phyloP scores from a whole-genome alignment of 2,888 invertebrate species.

The Allolobophora icterica region DNA sequence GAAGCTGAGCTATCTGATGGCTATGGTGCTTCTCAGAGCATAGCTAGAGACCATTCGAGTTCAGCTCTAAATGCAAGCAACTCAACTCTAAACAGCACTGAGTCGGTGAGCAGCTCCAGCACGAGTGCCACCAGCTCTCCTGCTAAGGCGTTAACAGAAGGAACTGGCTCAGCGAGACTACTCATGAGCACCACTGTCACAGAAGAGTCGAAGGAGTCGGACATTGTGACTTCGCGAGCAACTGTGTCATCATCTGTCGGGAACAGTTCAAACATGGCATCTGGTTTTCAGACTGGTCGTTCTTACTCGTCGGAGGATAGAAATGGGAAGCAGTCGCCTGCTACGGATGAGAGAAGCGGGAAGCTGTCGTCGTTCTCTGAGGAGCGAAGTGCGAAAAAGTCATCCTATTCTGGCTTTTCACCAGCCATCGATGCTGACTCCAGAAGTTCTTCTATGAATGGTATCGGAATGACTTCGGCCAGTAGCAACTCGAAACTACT shows the following conservation, averaged over 20 bases:
- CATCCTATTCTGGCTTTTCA: background rate
- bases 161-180: background rate
- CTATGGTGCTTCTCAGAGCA: background rate
- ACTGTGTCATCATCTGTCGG: background rate
- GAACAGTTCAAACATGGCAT: background rate
- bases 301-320: slow-evolving; percentile 11
- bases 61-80: background rate
- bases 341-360: background rate
- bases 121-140: slow-evolving; percentile 1
- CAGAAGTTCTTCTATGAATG: background rate
- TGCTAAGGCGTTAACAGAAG: background rate
- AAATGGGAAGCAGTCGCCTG: background rate
- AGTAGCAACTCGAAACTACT: background rate
- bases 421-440: background rate
- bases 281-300: background rate
- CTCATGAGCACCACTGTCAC: background rate
- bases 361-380: background rate
- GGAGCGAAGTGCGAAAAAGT: background rate
- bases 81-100: slow-evolving; percentile 21
- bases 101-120: slow-evolving; percentile 2
- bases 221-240: background rate
- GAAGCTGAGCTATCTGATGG: slow-evolving; percentile 38
- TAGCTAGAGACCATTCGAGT: background rate
- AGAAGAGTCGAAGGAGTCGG: background rate
- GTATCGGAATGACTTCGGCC: background rate